Conservation (phyloP, 2,797 vertebrate genomes). For the Todus mexicanus region DNA sequence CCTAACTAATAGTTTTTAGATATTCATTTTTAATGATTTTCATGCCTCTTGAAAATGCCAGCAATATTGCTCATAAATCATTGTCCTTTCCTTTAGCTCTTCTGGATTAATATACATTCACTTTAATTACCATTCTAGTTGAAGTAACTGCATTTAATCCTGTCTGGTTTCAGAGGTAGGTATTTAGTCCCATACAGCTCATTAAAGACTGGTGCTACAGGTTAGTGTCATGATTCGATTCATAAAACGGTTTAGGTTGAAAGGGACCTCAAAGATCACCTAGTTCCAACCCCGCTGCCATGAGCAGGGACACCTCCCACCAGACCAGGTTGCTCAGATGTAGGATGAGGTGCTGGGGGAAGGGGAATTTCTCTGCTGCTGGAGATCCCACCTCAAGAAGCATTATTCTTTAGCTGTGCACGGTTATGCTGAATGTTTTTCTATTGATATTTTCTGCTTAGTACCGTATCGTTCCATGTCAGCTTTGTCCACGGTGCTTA, state of each 20-base stretch:
- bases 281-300: too few relatives aligned
- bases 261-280: too few relatives aligned
- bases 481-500: fast-evolving
- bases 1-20: slow-evolving; percentile 61
- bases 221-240: neutral
- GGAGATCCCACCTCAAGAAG: neutral
- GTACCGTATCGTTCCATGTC: fast-evolving
- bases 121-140: slow-evolving; percentile 64
- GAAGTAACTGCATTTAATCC: slow-evolving; percentile 50
- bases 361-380: neutral
- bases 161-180: slow-evolving; percentile 2
- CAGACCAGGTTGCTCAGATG: too few relatives aligned
- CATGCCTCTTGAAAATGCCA: slow-evolving; percentile 66
- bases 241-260: too few relatives aligned
- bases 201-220: neutral
- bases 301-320: too few relatives aligned
- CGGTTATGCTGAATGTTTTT: neutral
- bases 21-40: slow-evolving; percentile 64
- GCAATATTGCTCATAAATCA: slow-evolving; percentile 71
- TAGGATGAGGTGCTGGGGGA: neutral
- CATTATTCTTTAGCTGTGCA: neutral
- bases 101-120: slow-evolving; percentile 63
- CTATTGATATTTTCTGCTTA: neutral
- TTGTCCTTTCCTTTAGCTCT: slow-evolving; percentile 60
- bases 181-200: neutral